Evolutionary conservation across 2,113 vertebrate species (phyloP).

Genomic region (Peromyscus californicus): DNA sequence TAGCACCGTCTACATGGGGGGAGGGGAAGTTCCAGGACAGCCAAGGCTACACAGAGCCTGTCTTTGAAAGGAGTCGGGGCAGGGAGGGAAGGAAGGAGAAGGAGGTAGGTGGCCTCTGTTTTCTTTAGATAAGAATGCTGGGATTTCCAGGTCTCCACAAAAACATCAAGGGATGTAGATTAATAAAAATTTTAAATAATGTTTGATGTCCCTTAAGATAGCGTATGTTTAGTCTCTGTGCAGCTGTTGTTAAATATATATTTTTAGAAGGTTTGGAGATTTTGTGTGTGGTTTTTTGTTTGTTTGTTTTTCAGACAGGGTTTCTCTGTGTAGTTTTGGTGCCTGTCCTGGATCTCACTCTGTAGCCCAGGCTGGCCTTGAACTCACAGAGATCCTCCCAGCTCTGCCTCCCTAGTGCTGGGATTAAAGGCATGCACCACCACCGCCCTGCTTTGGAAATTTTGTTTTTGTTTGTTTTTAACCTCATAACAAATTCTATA

Average conservation of each 20-base stretch:
- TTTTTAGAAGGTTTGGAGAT: neutral
- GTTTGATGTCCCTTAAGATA: neutral
- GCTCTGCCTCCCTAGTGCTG: too few relatives aligned
- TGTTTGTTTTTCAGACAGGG: too few relatives aligned
- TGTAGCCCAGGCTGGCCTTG: too few relatives aligned
- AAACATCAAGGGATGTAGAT: neutral
- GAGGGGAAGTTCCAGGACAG: neutral
- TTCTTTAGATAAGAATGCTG: neutral
- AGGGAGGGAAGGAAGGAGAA: neutral
- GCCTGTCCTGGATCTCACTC: too few relatives aligned
- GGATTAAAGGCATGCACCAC: too few relatives aligned
- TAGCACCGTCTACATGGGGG: neutral
- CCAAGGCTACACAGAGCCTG: neutral
- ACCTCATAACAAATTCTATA: constrained; percentile 40
- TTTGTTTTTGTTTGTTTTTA: neutral
- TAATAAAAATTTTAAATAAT: constrained; percentile 25
- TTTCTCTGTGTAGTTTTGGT: too few relatives aligned
- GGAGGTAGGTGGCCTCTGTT: neutral
- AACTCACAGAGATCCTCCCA: too few relatives aligned
- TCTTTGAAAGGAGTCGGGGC: neutral
- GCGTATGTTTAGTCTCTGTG: constrained; percentile 21
- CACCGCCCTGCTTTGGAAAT: too few relatives aligned
- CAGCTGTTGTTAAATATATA: constrained; percentile 37
- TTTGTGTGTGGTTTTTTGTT: too few relatives aligned
- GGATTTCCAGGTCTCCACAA: constrained; percentile 31